Base-by-base conservation (phyloP, 2,797 vertebrate species). In the Propithecus perrieri region DNA sequence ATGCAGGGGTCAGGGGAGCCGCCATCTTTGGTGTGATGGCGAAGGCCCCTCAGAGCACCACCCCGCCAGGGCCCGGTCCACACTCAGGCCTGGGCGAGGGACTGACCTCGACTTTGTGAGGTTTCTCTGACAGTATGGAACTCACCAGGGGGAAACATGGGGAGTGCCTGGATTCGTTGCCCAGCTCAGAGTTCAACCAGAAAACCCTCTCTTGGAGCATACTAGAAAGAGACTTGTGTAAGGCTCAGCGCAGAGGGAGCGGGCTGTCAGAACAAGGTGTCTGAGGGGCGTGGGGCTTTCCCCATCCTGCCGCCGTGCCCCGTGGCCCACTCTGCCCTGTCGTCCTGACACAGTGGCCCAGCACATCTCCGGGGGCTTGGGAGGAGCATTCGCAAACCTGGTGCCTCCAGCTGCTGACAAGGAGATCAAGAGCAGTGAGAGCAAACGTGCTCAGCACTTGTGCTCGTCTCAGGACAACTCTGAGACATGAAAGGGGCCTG, bases 321-420 rank as follows among this genome's bases (percentile, higher is more conserved):
- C 2, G 0, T 2, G 1, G 59, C 48, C 22, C 15, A 24, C 83
- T 33, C 61, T 9, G 2, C 17, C 61, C 22, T 30, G 14, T 26
- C 57, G 1, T 50, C 46, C 18, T n/a, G 35, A 53, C 28, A 26
- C 8, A 3, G 24, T 15, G 48, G 38, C 38, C 48, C 20, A 35
- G 65, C 14, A 4, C 0, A 0, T 55, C 5, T n/a, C 48, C 18
- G 38, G 30, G 61, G 30, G 15, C 7, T 33, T 63, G 13, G 14
- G 14, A 33, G 30, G 30, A 65, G 61, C 61, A 8, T 65, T 65
- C 15, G 30, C 61, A 65, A 65, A 65, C 14, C 61, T n/a, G 61
- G 61, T 33, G 3, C 61, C 61, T 33, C 38, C n/a, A 41, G 41
- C n/a, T 12, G 8, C 33, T n/a, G 24, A 46, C 53, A 14, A 15